Evolutionary conservation across 1,140 invertebrate species (phyloP), one percentile per base, ranked within the genome.

Genomic region (Habropoda laboriosa): DNA sequence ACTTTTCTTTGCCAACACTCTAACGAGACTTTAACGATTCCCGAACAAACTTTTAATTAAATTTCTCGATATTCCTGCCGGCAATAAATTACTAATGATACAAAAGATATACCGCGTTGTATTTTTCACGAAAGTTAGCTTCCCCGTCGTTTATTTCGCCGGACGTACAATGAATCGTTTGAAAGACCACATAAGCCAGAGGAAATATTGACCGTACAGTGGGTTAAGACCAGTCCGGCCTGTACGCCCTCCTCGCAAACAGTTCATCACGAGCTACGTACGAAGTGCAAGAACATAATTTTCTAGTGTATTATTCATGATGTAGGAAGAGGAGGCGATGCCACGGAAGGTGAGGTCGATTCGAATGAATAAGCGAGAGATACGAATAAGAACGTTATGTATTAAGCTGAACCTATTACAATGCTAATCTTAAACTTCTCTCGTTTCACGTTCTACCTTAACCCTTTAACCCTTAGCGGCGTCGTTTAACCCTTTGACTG

Each of bases 271-370:
- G 38, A n/a, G 61, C 40, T 45, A 67, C 55, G 53, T 35, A 38
- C 63, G 16, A 32, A 35, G 63, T n/a, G 63, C 53, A 57, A 55
- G 74, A 76, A 68, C 51, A 32, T 68, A 55, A 76, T 76, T 68
- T 76, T 47, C 27, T 21, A 12, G n/a, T 68, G 74, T 45, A 68
- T 76, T 76, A 76, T 76, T 68, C 64, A 76, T 51, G 49, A 35
- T 10, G 63, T 27, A 21, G 35, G 35, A 70, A 70, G 45, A 67
- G 64, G 45, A 67, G 64, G 63, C 30, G 55, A 47, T 47, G 35
- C 45, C 13, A 45, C 30, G 35, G 67, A 30, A 70, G 13, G 35
- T 16, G 67, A 70, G 49, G n/a, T 55, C 24, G 51, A 70, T 55
- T 18, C 49, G 32, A 70, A 70, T 30, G 67, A 70, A 55, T 70